Conservation (phyloP, 2,888 invertebrate species). For the Lucinisca nassula region DNA sequence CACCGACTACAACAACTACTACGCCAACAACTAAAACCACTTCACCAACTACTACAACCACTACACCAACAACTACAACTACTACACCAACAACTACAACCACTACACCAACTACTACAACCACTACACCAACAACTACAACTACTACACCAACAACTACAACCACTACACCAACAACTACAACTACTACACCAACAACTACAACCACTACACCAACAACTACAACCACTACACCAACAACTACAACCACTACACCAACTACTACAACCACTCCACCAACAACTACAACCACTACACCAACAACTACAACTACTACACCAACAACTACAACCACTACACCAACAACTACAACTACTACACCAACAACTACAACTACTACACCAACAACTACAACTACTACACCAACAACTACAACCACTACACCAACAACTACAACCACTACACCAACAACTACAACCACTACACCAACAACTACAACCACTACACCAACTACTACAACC, state of each 20-base stretch:
- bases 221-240: not conserved
- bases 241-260: not conserved
- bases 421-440: not conserved
- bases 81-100: too few relatives aligned
- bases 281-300: not conserved
- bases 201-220: not conserved
- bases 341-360: not conserved
- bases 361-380: not conserved
- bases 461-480: not conserved
- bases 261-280: not conserved
- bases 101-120: too few relatives aligned
- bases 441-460: not conserved
- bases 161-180: too few relatives aligned
- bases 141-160: too few relatives aligned
- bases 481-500: not conserved
- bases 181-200: too few relatives aligned
- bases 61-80: too few relatives aligned
- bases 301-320: not conserved
- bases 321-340: not conserved
- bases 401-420: not conserved
- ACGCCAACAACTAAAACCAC: too few relatives aligned
- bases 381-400: not conserved
- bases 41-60: too few relatives aligned
- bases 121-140: too few relatives aligned
- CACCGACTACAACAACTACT: too few relatives aligned